A percentile compares a stretch with the other conserved stretches of the same genome.
phyloP scores from a whole-genome alignment of 2,888 invertebrate genomes.

The Harpalus rufipes region DNA sequence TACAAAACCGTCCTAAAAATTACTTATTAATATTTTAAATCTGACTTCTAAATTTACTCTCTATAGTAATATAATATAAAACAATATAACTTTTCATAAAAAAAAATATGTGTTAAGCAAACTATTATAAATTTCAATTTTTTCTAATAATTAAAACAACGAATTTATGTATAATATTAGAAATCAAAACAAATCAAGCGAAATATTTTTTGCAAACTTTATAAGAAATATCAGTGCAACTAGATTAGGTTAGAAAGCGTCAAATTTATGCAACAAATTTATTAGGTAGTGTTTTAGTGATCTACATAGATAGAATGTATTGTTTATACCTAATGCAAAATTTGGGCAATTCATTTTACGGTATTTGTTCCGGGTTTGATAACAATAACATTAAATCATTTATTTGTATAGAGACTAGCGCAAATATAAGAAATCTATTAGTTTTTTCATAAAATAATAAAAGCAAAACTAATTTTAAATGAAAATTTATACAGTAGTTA shows the following conservation, averaged over 20 bases:
- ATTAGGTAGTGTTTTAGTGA: constrained; percentile 13
- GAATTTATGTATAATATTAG: constrained; percentile 27
- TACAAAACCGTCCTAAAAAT: too few relatives aligned
- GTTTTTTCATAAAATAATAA: too few relatives aligned
- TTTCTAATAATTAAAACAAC: not conserved
- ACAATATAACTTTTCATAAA: too few relatives aligned
- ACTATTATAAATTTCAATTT: not conserved
- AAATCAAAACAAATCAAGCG: constrained; percentile 49
- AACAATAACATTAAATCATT: not conserved
- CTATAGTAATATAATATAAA: too few relatives aligned
- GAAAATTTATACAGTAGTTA: too few relatives aligned
- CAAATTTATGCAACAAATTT: constrained; percentile 44
- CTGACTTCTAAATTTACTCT: too few relatives aligned
- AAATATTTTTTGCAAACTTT: constrained; percentile 27
- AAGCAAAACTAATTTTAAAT: too few relatives aligned
- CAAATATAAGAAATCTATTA: too few relatives aligned
- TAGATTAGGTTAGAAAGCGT: constrained; percentile 54
- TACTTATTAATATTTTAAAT: too few relatives aligned
- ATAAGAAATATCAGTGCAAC: constrained; percentile 36
- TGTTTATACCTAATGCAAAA: not conserved
- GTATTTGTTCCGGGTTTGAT: constrained; percentile 6
- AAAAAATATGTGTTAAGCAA: not conserved
- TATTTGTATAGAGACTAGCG: too few relatives aligned
- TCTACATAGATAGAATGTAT: not conserved
- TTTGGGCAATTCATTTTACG: constrained; percentile 16